These are phyloP conservation scores for Pogonognathellus flavescens DNA, from an alignment of 1,140 invertebrate genomes.

Conservation along the genomic window DNA sequence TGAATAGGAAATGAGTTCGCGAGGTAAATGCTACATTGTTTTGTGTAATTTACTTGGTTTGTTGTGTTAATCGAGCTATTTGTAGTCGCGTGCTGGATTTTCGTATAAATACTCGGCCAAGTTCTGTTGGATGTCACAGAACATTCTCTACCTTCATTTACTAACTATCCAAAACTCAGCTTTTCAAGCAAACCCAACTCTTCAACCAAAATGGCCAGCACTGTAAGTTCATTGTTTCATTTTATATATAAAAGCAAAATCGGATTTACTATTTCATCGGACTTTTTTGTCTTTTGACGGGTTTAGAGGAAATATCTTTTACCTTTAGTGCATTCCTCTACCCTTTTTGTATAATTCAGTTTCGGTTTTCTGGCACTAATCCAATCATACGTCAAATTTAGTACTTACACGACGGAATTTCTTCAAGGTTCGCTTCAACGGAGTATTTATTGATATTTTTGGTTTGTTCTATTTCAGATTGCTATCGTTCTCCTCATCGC, in stretches of 20 bases:
- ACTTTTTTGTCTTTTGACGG: too few relatives aligned
- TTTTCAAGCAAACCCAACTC: constrained; percentile 29
- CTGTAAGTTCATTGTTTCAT: constrained; percentile 14
- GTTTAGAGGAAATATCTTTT: too few relatives aligned
- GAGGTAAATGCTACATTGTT: not conserved
- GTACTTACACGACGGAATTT: too few relatives aligned
- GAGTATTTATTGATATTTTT: not conserved
- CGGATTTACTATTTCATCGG: too few relatives aligned
- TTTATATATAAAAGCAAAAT: not conserved
- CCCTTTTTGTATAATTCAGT: too few relatives aligned
- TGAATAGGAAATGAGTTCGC: constrained; percentile 39
- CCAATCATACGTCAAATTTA: too few relatives aligned
- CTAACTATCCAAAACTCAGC: not conserved
- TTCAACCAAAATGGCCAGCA: constrained; percentile 43
- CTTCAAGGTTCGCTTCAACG: too few relatives aligned
- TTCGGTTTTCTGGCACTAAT: too few relatives aligned
- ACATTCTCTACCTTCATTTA: constrained; percentile 7
- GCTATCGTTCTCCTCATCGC: constrained; percentile 49
- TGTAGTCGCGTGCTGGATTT: not conserved
- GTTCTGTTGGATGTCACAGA: constrained; percentile 26
- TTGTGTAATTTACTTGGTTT: not conserved
- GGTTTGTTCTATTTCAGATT: constrained; percentile 20
- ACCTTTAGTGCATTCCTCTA: too few relatives aligned
- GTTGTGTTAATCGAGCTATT: too few relatives aligned
- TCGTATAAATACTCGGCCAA: constrained; percentile 51